Evolutionary conservation across 2,113 vertebrate species (phyloP).

Genomic region (Athene noctua): DNA sequence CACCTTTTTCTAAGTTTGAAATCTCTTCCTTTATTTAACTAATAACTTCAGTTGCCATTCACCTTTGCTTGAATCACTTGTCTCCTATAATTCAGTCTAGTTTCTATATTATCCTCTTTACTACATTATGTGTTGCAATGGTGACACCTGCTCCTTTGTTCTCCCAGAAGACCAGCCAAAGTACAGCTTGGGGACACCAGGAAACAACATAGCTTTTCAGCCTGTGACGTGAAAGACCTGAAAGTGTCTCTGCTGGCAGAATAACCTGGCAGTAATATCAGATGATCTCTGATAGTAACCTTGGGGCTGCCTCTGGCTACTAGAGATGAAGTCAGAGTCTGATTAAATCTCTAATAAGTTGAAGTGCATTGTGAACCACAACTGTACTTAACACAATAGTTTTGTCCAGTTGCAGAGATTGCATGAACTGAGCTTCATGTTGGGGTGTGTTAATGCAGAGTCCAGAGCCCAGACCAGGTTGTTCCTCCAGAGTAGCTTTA

Average conservation of each 20-base stretch:
- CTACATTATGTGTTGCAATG: not conserved
- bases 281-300: not conserved
- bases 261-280: not conserved
- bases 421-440: fast-evolving
- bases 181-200: not conserved
- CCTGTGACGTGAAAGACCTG: not conserved
- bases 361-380: not conserved
- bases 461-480: not conserved
- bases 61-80: not conserved
- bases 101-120: not conserved
- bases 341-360: not conserved
- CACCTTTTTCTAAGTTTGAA: not conserved
- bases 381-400: not conserved
- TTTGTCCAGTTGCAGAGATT: not conserved
- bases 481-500: not conserved
- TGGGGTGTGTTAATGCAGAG: not conserved
- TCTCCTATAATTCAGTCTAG: not conserved
- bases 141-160: not conserved
- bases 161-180: not conserved
- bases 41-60: not conserved
- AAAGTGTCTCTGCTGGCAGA: not conserved
- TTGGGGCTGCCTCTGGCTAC: not conserved
- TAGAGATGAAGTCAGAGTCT: not conserved
- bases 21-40: not conserved
- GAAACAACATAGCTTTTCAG: not conserved